Percentiles rank a stretch among this genome's conserved stretches.
phyloP scores from a whole-genome alignment of 30 jellyfish, hydroid and myxozoan genomes.

The Cassiopea andromeda region DNA sequence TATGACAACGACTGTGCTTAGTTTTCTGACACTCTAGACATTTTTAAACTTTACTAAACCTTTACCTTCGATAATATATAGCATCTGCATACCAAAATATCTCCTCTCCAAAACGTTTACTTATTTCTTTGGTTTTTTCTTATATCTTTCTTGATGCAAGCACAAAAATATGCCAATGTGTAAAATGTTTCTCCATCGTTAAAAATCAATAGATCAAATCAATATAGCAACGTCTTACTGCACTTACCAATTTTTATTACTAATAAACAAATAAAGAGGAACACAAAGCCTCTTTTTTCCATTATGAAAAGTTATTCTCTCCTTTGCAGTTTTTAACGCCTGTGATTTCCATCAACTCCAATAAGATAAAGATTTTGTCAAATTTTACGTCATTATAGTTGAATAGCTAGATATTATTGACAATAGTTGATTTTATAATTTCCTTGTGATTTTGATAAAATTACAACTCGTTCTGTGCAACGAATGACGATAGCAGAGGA shows the following conservation, averaged over 20 bases:
- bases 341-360: conserved; percentile 1
- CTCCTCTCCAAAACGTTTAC: too few relatives aligned
- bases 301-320: not conserved
- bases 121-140: too few relatives aligned
- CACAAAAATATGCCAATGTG: not conserved
- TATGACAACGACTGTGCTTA: too few relatives aligned
- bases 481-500: conserved; percentile 45
- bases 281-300: not conserved
- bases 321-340: not conserved
- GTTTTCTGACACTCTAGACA: too few relatives aligned
- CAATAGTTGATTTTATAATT: not conserved
- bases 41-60: too few relatives aligned
- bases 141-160: too few relatives aligned
- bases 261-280: conserved; percentile 8
- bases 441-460: conserved; percentile 1
- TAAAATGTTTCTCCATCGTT: not conserved
- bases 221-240: not conserved
- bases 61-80: too few relatives aligned
- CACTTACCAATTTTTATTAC: conserved; percentile 17
- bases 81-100: too few relatives aligned
- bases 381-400: conserved; percentile 8
- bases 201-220: not conserved
- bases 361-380: not conserved
- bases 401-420: not conserved
- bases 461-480: conserved; percentile 22